Evolutionary conservation across 2,797 vertebrate species (phyloP), one percentile per base, ranked within the genome.

Genomic region (Sebastes minor): DNA sequence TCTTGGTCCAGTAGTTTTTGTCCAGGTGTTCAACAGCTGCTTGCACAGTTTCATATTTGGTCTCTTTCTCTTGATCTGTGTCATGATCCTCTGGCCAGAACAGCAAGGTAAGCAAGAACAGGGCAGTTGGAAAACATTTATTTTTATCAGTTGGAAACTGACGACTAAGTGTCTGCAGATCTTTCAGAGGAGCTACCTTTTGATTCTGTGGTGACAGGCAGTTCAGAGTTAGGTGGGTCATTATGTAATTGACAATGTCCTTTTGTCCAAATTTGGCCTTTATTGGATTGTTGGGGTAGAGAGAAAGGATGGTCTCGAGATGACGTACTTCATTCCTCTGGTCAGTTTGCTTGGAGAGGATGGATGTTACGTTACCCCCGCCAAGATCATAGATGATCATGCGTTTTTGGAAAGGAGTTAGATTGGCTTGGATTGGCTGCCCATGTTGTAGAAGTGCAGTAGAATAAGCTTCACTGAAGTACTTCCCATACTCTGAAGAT

Each of bases 21-120:
- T 95, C 93, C 59, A 97, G 67, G 9, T 91, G 88, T 78, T 96
- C 92, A 85, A 96, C 80, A 18, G 96, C 95, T 6, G 85, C 78
- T 25, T 89, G 93, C 1, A 97, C 89, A 38, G 86, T 95, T 56
- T 94, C 88, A 27, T 95, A 95, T 83, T 96, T 97, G 0, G 1
- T 57, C 76, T 94, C 81, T 13, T 89, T 91, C 14, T 94, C 94
- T 0, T 25, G 55, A 5, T 91, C 83, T 33, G 65, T 91, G 80
- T 97, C 94, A 32, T 93, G 32, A 27, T 96, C 94, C 35, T 97
- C 97, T 73, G 97, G 97, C 97, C 97, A 97, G 85, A 96, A 97
- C 0, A 97, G 81, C 65, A 97, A 80, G 10, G 96, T 96, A 8
- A 95, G 94, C 61, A 97, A 75, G 81, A 97, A 97, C 55, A 95